Evolutionary conservation across 2,888 invertebrate genomes (phyloP).

Genomic region (Melanostoma mellinum): DNA sequence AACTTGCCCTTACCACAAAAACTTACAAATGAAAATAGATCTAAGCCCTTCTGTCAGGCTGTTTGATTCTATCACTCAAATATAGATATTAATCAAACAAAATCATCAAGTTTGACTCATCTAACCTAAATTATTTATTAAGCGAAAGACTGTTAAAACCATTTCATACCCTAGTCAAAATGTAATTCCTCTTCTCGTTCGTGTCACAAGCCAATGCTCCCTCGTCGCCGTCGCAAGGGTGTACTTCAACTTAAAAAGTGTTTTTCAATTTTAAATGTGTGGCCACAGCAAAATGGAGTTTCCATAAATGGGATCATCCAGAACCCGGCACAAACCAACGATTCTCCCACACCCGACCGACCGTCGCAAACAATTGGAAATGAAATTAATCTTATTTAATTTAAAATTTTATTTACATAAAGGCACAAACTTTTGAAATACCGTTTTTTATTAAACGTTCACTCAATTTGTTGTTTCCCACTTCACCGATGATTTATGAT

Average conservation of each 20-base stretch:
- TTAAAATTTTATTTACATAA: constrained; percentile 72
- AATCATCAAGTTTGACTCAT: neutral
- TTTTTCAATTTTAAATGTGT: constrained; percentile 61
- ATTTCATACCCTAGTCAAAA: constrained; percentile 8
- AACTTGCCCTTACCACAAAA: no score
- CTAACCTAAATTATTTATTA: neutral
- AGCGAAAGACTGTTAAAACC: constrained; percentile 23
- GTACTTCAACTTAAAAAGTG: constrained; percentile 39
- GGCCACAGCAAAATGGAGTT: constrained; percentile 52
- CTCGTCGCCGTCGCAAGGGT: constrained; percentile 3
- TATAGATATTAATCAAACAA: neutral
- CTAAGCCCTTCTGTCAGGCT: no score
- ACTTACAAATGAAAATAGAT: no score
- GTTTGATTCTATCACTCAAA: no score
- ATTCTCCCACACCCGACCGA: neutral
- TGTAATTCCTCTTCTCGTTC: constrained; percentile 10
- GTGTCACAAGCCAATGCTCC: constrained; percentile 6
- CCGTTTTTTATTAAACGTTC: constrained; percentile 69
- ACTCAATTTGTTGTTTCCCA: constrained; percentile 71
- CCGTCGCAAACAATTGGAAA: constrained; percentile 59
- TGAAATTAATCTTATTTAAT: constrained; percentile 72
- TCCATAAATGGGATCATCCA: neutral
- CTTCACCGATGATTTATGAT: constrained; percentile 71
- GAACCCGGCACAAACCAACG: constrained; percentile 3
- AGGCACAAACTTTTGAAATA: constrained; percentile 69